phyloP scores from a whole-genome alignment of 2,888 invertebrate species.

The Copidosoma aretas region DNA sequence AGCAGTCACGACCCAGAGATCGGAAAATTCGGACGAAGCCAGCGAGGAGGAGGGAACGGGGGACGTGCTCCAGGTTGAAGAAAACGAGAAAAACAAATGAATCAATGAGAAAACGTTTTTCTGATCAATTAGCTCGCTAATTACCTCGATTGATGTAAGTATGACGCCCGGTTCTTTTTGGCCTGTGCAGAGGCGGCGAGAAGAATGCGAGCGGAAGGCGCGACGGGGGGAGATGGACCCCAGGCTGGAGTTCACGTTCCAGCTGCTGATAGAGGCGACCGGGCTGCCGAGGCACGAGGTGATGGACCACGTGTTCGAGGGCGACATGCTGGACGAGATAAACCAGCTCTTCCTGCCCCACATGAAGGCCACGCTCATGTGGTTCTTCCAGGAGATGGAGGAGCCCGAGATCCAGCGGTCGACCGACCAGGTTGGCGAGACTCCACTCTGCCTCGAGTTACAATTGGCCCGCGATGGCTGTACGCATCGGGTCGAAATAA shows the following conservation, averaged over 20 bases:
- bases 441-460: background rate
- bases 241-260: conserved; percentile 87
- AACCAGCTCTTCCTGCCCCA: conserved; percentile 86
- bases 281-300: conserved; percentile 82
- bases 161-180: no score
- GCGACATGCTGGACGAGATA: conserved; percentile 89
- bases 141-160: no score
- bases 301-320: conserved; percentile 90
- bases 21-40: conserved; percentile 54
- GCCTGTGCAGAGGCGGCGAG: conserved; percentile 70
- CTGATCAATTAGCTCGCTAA: no score
- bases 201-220: conserved; percentile 92
- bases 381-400: conserved; percentile 89
- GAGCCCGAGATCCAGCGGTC: conserved; percentile 67
- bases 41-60: conserved; percentile 56
- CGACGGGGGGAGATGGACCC: conserved; percentile 92
- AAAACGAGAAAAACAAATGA: no score
- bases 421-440: conserved; percentile 55
- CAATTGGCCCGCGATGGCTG: no score
- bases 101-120: no score
- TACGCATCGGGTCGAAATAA: no score
- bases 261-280: conserved; percentile 84
- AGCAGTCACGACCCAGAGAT: conserved; percentile 45
- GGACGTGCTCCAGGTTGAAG: conserved; percentile 57
- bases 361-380: conserved; percentile 82